Conservation (phyloP, 2,113 vertebrate species). For the Ictalurus furcatus region DNA sequence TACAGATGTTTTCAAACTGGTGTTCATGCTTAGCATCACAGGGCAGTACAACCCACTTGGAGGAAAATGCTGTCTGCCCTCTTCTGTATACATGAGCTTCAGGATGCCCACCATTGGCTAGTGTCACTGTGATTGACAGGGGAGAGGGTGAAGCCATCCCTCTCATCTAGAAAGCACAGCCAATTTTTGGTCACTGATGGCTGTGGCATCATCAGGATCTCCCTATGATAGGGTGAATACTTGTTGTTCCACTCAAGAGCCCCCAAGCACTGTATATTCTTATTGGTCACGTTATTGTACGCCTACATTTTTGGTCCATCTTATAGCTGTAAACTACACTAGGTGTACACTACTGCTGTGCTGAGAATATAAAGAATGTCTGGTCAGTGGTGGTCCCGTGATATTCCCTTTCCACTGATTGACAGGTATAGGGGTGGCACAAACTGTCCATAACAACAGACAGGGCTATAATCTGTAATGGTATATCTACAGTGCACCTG, state of each 20-base stretch:
- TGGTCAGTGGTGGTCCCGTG: neutral
- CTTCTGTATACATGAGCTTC: neutral
- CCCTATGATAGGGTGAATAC: neutral
- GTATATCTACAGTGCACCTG: neutral
- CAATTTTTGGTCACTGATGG: neutral
- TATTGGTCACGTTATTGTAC: neutral
- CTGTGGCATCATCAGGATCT: neutral
- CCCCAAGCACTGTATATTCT: neutral
- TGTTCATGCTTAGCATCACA: no score
- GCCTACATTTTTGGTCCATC: neutral
- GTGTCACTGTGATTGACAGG: neutral
- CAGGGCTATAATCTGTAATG: neutral
- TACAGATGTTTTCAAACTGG: neutral
- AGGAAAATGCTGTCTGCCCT: neutral
- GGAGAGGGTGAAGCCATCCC: neutral
- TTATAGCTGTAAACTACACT: neutral
- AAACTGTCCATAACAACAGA: neutral
- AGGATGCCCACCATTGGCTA: neutral
- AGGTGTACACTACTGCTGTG: neutral
- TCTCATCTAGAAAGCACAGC: neutral
- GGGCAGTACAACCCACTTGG: neutral
- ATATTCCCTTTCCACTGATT: neutral
- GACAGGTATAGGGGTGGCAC: neutral
- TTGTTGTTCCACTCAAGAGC: neutral
- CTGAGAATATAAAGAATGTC: neutral